These are phyloP conservation scores for Helicoverpa armigera DNA, from an alignment of 1,140 invertebrate species.

Conservation along the genomic window DNA sequence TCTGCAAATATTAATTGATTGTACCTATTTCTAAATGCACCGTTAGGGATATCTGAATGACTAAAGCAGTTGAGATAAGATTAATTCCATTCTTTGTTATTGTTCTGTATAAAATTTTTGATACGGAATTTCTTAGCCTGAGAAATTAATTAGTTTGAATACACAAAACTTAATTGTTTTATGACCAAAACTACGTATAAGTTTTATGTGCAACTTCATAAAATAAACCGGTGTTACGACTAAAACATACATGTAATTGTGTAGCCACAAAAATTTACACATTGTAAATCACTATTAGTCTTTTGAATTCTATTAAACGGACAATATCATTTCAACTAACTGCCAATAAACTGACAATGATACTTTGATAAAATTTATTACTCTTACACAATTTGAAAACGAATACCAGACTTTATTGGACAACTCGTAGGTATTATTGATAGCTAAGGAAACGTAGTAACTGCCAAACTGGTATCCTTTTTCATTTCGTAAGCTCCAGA, in stretches of 20 bases:
- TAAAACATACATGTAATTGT: constrained; percentile 8
- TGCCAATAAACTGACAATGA: constrained; percentile 13
- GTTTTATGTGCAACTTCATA: neutral
- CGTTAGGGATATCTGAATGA: too few species aligned
- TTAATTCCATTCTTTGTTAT: too few species aligned
- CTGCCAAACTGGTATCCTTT: neutral
- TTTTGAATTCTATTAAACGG: constrained; percentile 3
- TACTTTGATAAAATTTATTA: constrained; percentile 24
- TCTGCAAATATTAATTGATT: neutral
- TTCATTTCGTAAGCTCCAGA: neutral
- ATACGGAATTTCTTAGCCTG: too few species aligned
- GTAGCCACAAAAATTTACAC: neutral
- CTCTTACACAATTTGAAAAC: constrained; percentile 20
- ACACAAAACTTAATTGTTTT: neutral
- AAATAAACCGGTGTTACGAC: neutral
- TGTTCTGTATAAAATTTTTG: too few species aligned
- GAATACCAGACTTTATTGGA: constrained; percentile 8
- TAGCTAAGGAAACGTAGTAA: neutral
- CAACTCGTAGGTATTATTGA: neutral
- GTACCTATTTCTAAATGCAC: too few species aligned
- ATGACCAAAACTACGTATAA: neutral
- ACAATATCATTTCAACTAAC: neutral
- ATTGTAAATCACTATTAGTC: constrained; percentile 5
- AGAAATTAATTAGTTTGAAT: too few species aligned
- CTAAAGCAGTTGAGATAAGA: too few species aligned